Evolutionary conservation across 1,140 invertebrate species (phyloP), one percentile per base, ranked within the genome.

Genomic region (Caenorhabditis latens): DNA sequence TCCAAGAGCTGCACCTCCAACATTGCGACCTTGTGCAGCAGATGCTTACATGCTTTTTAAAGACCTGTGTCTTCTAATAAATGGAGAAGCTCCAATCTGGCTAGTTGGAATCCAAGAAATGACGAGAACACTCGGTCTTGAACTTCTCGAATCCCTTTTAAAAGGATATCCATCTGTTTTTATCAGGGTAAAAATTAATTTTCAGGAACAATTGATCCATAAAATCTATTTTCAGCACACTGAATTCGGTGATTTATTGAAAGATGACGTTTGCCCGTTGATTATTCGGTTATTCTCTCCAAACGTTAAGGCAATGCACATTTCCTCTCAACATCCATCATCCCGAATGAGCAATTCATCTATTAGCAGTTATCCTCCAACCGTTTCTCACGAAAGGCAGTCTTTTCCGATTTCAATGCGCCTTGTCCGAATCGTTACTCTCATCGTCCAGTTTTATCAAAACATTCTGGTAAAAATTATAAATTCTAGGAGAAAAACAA

Each of bases 341-440:
- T 75, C 65, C 16, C 21, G 75, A 67, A 55, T 46, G 24, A 67
- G 75, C 57, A 71, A 46, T 40, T n/a, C 55, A 8, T 55, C 42
- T 46, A 43, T 55, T 2, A 53, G 48, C 40, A 21, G 53, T 85
- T 92, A 71, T 24, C 75, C 58, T n/a, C 85, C 91, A 94, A 95
- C 6, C 94, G 94, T 14, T 94, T 95, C 46, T 94, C 95, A 79
- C 83, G 97, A 98, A 92, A 97, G 97, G 90, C 97, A 97, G 11
- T 97, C 96, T 93, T 99, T 98, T 94, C 97, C 97, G 16, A 97
- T 99, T 90, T 97, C 97, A 90, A 97, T 99, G 95, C 94, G 97
- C 65, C 94, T 99, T 14, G 94, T 99, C 24, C 93, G 98, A 86
- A 96, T 99, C 88, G 97, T 99, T 24, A 96, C 96, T 9, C 95